Percentiles rank a stretch among this genome's conserved stretches.
Conservation (phyloP, 1,140 invertebrate genomes). For the Lordiphosa stackelbergi region DNA sequence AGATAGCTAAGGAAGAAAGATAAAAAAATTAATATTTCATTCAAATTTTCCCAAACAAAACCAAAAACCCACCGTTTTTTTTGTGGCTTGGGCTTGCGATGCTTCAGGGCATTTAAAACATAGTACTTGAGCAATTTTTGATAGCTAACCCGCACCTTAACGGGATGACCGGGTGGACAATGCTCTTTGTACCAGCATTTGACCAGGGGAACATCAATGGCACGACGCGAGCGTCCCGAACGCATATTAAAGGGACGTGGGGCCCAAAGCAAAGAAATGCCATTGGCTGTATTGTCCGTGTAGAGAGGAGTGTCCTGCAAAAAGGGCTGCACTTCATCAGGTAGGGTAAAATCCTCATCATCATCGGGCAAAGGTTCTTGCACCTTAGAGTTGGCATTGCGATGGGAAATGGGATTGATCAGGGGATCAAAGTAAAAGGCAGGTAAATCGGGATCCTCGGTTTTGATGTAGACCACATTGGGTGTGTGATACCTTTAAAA, state of each 20-base stretch:
- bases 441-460: slow-evolving; percentile 99
- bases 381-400: slow-evolving; percentile 85
- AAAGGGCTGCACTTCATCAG: slow-evolving; percentile 93
- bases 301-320: slow-evolving; percentile 96
- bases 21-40: slow-evolving; percentile 1
- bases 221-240: slow-evolving; percentile 91
- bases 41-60: slow-evolving; percentile 11
- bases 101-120: slow-evolving; percentile 98
- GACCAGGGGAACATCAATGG: slow-evolving; percentile 97
- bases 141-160: slow-evolving; percentile 99
- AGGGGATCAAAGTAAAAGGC: slow-evolving; percentile 99
- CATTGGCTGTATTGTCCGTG: slow-evolving; percentile 99
- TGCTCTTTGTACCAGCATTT: slow-evolving; percentile 99
- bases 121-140: slow-evolving; percentile 99
- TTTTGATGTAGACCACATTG: slow-evolving; percentile 99
- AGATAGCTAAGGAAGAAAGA: slow-evolving; percentile 82
- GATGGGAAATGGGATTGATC: slow-evolving; percentile 98
- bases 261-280: slow-evolving; percentile 98
- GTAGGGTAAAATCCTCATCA: slow-evolving; percentile 95
- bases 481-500: slow-evolving; percentile 96
- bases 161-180: slow-evolving; percentile 98
- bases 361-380: slow-evolving; percentile 93
- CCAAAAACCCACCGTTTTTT: slow-evolving; percentile 88
- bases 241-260: slow-evolving; percentile 98
- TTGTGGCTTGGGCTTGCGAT: slow-evolving; percentile 97